Percentiles rank a stretch among this genome's conserved stretches.
Conservation (phyloP, 2,888 invertebrate genomes). For the Leucania comma region DNA sequence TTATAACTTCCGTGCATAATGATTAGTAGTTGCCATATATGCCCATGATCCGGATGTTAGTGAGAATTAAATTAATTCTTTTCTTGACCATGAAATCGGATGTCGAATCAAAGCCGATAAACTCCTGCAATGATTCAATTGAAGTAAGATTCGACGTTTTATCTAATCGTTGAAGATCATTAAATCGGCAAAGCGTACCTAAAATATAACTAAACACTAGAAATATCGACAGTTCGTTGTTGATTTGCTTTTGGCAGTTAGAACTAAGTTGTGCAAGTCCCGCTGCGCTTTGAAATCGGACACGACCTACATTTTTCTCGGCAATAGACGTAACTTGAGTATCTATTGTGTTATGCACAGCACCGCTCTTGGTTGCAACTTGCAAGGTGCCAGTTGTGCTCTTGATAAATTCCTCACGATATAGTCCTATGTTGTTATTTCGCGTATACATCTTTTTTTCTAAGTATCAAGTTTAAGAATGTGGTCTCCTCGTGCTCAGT, state of each 20-base stretch:
- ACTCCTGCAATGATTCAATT: conserved; percentile 65
- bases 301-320: conserved; percentile 85
- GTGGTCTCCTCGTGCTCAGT: conserved; percentile 4
- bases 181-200: conserved; percentile 25
- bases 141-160: conserved; percentile 62
- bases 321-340: conserved; percentile 82
- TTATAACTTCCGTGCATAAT: conserved; percentile 52
- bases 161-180: conserved; percentile 65
- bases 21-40: conserved; percentile 40
- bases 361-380: conserved; percentile 53
- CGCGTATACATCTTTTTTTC: conserved; percentile 20
- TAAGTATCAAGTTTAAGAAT: conserved; percentile 42
- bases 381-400: conserved; percentile 44
- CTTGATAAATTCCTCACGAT: conserved; percentile 46
- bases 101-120: conserved; percentile 63
- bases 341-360: conserved; percentile 71
- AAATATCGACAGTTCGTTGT: conserved; percentile 68
- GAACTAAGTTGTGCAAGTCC: conserved; percentile 78
- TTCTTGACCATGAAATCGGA: conserved; percentile 62
- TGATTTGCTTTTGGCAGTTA: conserved; percentile 68
- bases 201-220: conserved; percentile 52
- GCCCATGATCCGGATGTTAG: conserved; percentile 47
- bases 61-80: conserved; percentile 54
- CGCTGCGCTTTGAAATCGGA: conserved; percentile 84
- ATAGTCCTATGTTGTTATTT: conserved; percentile 40